Conservation (phyloP, 2,113 vertebrate species). For the Gobius niger region DNA sequence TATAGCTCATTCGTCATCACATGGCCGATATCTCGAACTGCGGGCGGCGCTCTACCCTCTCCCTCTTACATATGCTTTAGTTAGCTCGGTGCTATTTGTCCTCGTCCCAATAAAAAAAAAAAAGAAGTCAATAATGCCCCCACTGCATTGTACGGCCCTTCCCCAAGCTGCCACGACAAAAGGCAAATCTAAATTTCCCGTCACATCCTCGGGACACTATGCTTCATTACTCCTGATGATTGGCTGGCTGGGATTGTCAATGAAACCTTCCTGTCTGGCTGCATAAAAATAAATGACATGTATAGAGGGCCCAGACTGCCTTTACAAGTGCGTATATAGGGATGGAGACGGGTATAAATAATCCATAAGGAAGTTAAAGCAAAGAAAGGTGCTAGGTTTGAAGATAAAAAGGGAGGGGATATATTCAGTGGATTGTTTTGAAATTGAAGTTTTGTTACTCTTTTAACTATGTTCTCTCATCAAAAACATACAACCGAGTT, state of each 20-base stretch:
- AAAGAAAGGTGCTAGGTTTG: not conserved
- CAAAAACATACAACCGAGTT: too few relatives aligned
- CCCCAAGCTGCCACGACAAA: constrained; percentile 18
- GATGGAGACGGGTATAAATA: constrained; percentile 24
- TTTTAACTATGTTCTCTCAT: too few relatives aligned
- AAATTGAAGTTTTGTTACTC: too few relatives aligned
- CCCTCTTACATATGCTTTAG: constrained; percentile 23
- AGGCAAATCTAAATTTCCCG: constrained; percentile 56
- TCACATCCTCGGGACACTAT: constrained; percentile 52
- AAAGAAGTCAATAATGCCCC: constrained; percentile 22
- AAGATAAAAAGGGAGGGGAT: not conserved
- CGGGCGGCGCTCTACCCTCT: constrained; percentile 2
- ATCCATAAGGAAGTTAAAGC: constrained; percentile 12
- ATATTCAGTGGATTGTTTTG: too few relatives aligned
- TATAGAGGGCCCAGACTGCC: constrained; percentile 5
- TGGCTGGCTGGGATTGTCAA: constrained; percentile 56
- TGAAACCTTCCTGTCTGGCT: constrained; percentile 34
- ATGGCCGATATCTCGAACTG: too few relatives aligned
- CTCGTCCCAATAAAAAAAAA: constrained; percentile 11
- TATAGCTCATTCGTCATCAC: too few relatives aligned
- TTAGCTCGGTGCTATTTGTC: constrained; percentile 12
- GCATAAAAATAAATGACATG: constrained; percentile 14
- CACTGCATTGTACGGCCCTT: constrained; percentile 35
- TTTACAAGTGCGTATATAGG: constrained; percentile 21
- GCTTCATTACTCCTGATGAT: constrained; percentile 67